These are phyloP conservation scores for Eubasilissa splendida DNA, from an alignment of 2,888 invertebrate species.

Conservation along the genomic window DNA sequence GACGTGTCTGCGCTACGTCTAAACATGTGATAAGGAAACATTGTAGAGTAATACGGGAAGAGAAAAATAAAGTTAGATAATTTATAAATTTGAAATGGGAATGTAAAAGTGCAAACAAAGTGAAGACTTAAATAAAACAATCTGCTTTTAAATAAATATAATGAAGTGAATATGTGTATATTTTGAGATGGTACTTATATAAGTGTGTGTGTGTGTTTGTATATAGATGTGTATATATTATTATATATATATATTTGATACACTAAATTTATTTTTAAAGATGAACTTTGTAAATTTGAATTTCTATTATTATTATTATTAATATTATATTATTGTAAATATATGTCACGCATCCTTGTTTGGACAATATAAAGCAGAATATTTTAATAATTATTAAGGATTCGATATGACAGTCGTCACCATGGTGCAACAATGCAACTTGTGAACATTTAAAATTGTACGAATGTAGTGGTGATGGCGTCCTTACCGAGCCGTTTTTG, in stretches of 20 bases:
- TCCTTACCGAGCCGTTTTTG: neutral
- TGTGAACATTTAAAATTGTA: slow-evolving; percentile 12
- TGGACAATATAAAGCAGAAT: slow-evolving; percentile 26
- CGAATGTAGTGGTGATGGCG: neutral
- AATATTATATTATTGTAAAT: slow-evolving; percentile 2
- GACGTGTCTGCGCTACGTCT: neutral
- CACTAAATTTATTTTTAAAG: slow-evolving; percentile 30
- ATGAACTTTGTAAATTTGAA: slow-evolving; percentile 37
- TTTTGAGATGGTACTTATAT: slow-evolving; percentile 22
- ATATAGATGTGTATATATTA: slow-evolving; percentile 36
- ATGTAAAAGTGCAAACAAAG: slow-evolving; percentile 16
- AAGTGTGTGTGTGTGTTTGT: slow-evolving; percentile 28
- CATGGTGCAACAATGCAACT: slow-evolving; percentile 7
- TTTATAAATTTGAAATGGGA: slow-evolving; percentile 10
- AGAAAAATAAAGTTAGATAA: slow-evolving; percentile 2
- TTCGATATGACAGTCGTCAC: neutral
- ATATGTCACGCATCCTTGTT: neutral
- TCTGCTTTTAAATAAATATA: neutral
- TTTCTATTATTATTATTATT: slow-evolving; percentile 9
- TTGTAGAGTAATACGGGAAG: neutral
- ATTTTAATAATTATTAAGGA: slow-evolving; percentile 17
- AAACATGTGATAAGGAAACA: slow-evolving; percentile 9
- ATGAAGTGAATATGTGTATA: slow-evolving; percentile 23
- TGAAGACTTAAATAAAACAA: slow-evolving; percentile 1
- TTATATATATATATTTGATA: slow-evolving; percentile 38